phyloP scores from a whole-genome alignment of 2,113 vertebrate species.

The Hydrochoerus hydrochaeris region DNA sequence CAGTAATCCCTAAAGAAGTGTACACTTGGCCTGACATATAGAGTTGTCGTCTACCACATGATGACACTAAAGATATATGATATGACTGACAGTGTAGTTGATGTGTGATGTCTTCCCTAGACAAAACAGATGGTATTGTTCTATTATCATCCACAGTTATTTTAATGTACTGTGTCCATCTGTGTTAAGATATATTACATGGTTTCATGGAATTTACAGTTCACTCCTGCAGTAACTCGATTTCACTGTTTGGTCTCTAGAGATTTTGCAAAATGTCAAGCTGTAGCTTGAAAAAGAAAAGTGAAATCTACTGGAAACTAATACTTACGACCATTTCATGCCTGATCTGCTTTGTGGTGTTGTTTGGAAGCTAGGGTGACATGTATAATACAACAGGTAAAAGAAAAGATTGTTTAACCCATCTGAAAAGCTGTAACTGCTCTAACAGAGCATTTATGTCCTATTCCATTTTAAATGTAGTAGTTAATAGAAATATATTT shows the following conservation, averaged over 20 bases:
- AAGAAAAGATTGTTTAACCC: conserved; percentile 77
- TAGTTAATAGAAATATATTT: conserved; percentile 72
- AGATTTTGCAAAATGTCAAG: conserved; percentile 99
- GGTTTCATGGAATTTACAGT: conserved; percentile 99
- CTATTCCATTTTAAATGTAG: conserved; percentile 38
- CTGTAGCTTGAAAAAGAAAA: conserved; percentile 96
- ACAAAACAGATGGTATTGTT: conserved; percentile 99
- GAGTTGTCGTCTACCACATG: conserved; percentile 94
- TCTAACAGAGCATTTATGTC: conserved; percentile 22
- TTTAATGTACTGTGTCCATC: conserved; percentile 97
- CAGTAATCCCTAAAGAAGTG: conserved; percentile 93
- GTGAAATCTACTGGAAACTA: conserved; percentile 99
- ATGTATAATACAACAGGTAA: conserved; percentile 88
- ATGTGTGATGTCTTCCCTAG: conserved; percentile 96
- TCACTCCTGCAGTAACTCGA: conserved; percentile 98
- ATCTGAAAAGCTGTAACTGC: conserved; percentile 64
- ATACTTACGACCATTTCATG: conserved; percentile 97
- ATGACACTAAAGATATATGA: conserved; percentile 99
- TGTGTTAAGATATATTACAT: conserved; percentile 99
- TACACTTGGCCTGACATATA: conserved; percentile 98
- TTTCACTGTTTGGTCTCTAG: conserved; percentile 96
- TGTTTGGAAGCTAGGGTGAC: conserved; percentile 88
- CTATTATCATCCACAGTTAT: conserved; percentile 97
- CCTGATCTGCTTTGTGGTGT: conserved; percentile 90
- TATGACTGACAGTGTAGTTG: conserved; percentile 97